A percentile compares a stretch with the other conserved stretches of the same genome.
These are phyloP conservation scores for Phaenicophaeus curvirostris DNA, from an alignment of 2,797 vertebrate species.

Conservation along the genomic window DNA sequence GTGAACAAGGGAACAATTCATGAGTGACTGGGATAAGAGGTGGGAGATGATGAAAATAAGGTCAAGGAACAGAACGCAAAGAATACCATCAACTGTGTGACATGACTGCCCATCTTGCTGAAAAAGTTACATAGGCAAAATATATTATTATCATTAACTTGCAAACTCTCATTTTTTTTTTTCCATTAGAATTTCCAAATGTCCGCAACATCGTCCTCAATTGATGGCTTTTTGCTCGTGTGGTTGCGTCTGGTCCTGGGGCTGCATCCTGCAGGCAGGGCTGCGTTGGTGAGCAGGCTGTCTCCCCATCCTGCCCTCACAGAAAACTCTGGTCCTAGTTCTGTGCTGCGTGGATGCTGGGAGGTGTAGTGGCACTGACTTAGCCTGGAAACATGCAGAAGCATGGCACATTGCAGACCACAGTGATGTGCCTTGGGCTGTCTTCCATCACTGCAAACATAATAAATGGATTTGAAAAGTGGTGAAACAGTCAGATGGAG, in stretches of 20 bases:
- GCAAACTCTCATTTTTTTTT: not conserved
- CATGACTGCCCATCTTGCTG: not conserved
- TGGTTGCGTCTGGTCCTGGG: not conserved
- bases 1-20: fast-evolving
- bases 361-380: not conserved
- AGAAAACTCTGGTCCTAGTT: not conserved
- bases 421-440: not conserved
- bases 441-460: not conserved
- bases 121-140: not conserved
- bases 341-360: not conserved
- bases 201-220: not conserved
- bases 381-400: not conserved
- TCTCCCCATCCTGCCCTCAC: not conserved
- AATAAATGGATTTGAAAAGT: not conserved
- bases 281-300: not conserved
- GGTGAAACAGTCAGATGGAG: not conserved
- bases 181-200: not conserved
- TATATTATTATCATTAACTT: not conserved
- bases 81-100: not conserved
- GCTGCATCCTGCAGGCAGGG: not conserved
- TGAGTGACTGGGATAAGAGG: not conserved
- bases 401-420: fast-evolving
- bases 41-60: not conserved
- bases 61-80: not conserved
- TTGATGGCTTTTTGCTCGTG: not conserved